Base-by-base conservation (phyloP, 2,113 vertebrate genomes). In the Chaetorhynchus papuensis region DNA sequence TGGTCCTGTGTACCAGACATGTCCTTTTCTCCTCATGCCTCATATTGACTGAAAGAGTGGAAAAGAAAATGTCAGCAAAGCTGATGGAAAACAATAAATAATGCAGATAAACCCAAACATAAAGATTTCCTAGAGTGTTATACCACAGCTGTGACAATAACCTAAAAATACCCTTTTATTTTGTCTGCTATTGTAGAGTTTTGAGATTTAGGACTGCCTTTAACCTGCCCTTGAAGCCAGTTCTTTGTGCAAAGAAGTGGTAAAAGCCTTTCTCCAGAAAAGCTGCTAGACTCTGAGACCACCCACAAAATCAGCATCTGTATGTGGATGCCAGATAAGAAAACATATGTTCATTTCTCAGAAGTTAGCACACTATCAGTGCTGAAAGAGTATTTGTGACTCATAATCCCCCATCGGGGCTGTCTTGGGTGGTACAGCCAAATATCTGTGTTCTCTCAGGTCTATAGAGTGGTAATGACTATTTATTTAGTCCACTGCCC, bases 81-180 rank as follows among this genome's bases (percentile, higher is more conserved):
- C 33, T 78, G 64, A 16, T 0, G 1, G 56, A 83, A 94, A 87
- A 81, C 16, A 77, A 56, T 52, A 92, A 93, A 83, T 42, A 22
- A 75, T 86, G 52, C 52, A 92, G 56, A 94, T 66, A 94, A 95
- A 81, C 7, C 49, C 52, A 20, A 66, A 31, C 42, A 75, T 70
- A 93, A 94, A 94, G 42, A 80, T 93, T 95, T 92, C 63, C 79
- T 90, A 42, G 80, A 56, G 28, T 81, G 35, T 78, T 64, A 78
- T 52, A 27, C 8, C 15, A 23, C 47, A 68, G 15, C 15, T 63
- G 27, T 68, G 60, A 83, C 27, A 93, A 87, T 78, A 90, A 80
- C 27, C n/a, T 66, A 53, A 77, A 93, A 93, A 70, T 37, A 45
- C 7, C 2, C 2, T 14, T 12, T 11, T 47, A 79, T 89, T 77